These are phyloP conservation scores for Psylliodes chrysocephalus DNA, from an alignment of 2,888 invertebrate genomes.

Conservation along the genomic window DNA sequence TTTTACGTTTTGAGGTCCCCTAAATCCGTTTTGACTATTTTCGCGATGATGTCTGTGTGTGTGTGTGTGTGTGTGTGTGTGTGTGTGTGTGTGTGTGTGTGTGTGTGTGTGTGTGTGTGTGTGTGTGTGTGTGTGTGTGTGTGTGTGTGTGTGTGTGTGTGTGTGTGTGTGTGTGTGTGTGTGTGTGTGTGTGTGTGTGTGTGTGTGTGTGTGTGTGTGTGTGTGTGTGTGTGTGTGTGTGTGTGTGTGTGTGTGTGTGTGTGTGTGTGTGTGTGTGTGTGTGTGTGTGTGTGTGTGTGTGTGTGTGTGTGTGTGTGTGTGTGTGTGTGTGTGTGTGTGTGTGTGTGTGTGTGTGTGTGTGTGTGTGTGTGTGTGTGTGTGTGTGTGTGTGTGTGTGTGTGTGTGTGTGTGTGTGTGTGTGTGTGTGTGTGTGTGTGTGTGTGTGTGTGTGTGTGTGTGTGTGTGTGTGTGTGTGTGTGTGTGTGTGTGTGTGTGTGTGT, in stretches of 20 bases:
- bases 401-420: slow-evolving; percentile 21
- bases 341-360: slow-evolving; percentile 23
- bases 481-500: too few relatives aligned
- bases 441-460: too few relatives aligned
- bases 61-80: slow-evolving; percentile 22
- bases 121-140: slow-evolving; percentile 23
- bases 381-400: slow-evolving; percentile 21
- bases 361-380: slow-evolving; percentile 21
- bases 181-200: slow-evolving; percentile 22
- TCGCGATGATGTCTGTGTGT: too few relatives aligned
- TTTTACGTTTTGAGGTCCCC: too few relatives aligned
- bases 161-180: slow-evolving; percentile 21
- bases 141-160: slow-evolving; percentile 23
- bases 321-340: slow-evolving; percentile 21
- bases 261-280: slow-evolving; percentile 23
- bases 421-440: too few relatives aligned
- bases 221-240: slow-evolving; percentile 23
- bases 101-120: slow-evolving; percentile 24
- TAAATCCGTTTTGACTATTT: too few relatives aligned
- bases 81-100: slow-evolving; percentile 24
- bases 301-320: slow-evolving; percentile 21
- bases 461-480: too few relatives aligned
- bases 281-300: slow-evolving; percentile 22
- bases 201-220: slow-evolving; percentile 21
- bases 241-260: slow-evolving; percentile 23